Conservation (phyloP, 2,888 invertebrate species). For the Hecatera dysodea region DNA sequence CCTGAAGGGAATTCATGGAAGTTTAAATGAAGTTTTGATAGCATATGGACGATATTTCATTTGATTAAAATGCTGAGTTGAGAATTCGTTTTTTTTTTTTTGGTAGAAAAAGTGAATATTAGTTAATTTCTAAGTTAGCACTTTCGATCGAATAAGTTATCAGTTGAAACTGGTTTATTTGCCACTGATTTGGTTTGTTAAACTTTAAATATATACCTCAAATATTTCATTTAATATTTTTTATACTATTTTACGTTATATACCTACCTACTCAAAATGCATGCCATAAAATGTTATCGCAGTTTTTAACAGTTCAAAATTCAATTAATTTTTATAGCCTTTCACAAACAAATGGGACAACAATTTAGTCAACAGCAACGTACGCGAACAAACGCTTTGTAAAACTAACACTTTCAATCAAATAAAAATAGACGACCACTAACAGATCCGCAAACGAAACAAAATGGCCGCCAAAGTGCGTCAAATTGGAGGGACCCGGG, state of each 20-base stretch:
- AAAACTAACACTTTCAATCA: conserved; percentile 13
- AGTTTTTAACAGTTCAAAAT: not conserved
- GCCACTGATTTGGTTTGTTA: too few relatives aligned
- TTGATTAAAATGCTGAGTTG: not conserved
- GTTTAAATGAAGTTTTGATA: conserved; percentile 48
- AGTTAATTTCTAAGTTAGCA: not conserved
- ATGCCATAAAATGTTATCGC: too few relatives aligned
- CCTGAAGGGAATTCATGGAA: conserved; percentile 41
- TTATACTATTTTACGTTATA: too few relatives aligned
- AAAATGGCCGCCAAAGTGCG: conserved; percentile 42
- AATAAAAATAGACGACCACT: conserved; percentile 6
- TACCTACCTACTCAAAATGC: too few relatives aligned
- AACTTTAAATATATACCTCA: too few relatives aligned
- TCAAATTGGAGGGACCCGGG: conserved; percentile 26
- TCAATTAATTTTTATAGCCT: not conserved
- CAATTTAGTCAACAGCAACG: not conserved
- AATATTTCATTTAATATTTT: too few relatives aligned
- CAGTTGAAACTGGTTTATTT: too few relatives aligned
- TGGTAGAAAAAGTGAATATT: not conserved
- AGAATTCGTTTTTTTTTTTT: not conserved
- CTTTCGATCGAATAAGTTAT: not conserved
- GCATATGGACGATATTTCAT: conserved; percentile 20
- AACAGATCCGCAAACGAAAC: conserved; percentile 28
- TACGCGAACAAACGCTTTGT: not conserved
- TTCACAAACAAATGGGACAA: not conserved